Percentiles rank a stretch among this genome's conserved stretches.
phyloP scores from a whole-genome alignment of 1,140 invertebrate genomes.

The Macrobrachium rosenbergii region DNA sequence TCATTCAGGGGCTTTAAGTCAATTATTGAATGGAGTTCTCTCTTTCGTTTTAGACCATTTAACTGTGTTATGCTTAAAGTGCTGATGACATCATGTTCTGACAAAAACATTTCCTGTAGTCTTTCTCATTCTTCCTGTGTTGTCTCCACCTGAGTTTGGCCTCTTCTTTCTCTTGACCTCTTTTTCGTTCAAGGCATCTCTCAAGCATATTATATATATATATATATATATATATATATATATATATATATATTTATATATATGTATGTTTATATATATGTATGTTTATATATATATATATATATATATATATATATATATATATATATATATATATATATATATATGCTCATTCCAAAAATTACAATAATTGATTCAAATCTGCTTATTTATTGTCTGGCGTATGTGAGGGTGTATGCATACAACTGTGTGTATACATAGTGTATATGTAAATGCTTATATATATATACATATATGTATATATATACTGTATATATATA shows the following conservation, averaged over 20 bases:
- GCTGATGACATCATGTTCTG: conserved; percentile 15
- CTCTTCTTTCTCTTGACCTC: not conserved
- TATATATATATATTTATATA: conserved; percentile 11
- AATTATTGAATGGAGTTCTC: conserved; percentile 51
- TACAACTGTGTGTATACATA: not conserved
- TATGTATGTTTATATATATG: conserved; percentile 8
- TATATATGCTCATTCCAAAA: not conserved
- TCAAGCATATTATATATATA: not conserved
- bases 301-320: conserved; percentile 24
- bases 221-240: too few species aligned
- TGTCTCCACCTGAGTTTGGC: not conserved
- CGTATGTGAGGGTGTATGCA: not conserved
- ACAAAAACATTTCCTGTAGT: conserved; percentile 37
- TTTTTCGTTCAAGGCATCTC: not conserved
- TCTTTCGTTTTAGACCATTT: conserved; percentile 47
- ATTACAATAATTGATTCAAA: not conserved
- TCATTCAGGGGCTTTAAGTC: conserved; percentile 45
- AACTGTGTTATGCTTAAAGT: conserved; percentile 52
- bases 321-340: conserved; percentile 19
- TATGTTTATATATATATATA: conserved; percentile 12
- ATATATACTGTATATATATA: not conserved
- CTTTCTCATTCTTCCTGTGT: conserved; percentile 47
- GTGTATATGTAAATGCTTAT: not conserved
- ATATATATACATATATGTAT: not conserved
- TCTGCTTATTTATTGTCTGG: not conserved